Conservation (phyloP, 2,113 vertebrate species). For the Leucosticte australis region DNA sequence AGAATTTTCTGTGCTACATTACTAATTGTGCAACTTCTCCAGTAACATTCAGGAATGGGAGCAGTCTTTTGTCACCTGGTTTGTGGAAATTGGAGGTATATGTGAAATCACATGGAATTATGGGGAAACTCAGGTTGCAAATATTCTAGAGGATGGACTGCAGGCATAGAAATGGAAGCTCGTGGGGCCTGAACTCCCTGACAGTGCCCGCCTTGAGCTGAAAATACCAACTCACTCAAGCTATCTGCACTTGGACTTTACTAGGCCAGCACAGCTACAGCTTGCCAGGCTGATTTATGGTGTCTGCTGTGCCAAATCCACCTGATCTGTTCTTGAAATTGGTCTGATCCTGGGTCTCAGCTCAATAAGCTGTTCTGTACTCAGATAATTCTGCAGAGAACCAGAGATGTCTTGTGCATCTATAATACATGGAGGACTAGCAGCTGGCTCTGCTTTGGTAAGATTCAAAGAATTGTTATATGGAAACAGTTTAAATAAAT, state of each 20-base stretch:
- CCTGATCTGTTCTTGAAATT: background rate
- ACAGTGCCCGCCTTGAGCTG: background rate
- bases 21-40: background rate
- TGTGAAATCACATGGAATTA: background rate
- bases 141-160: background rate
- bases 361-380: background rate
- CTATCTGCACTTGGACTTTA: background rate
- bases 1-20: background rate
- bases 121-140: background rate
- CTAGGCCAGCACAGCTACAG: background rate
- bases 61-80: background rate
- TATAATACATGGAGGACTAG: background rate
- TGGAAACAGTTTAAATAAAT: background rate
- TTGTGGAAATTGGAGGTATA: background rate
- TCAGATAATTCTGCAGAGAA: background rate
- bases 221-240: background rate
- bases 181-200: background rate
- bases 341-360: background rate
- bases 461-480: background rate
- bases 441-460: background rate
- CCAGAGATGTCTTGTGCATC: background rate
- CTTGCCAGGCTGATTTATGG: background rate
- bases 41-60: background rate
- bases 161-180: background rate
- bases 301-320: background rate